A percentile compares a stretch with the other conserved stretches of the same genome.
These are phyloP conservation scores for Teinopalpus imperialis DNA, from an alignment of 2,888 invertebrate species.

Conservation along the genomic window DNA sequence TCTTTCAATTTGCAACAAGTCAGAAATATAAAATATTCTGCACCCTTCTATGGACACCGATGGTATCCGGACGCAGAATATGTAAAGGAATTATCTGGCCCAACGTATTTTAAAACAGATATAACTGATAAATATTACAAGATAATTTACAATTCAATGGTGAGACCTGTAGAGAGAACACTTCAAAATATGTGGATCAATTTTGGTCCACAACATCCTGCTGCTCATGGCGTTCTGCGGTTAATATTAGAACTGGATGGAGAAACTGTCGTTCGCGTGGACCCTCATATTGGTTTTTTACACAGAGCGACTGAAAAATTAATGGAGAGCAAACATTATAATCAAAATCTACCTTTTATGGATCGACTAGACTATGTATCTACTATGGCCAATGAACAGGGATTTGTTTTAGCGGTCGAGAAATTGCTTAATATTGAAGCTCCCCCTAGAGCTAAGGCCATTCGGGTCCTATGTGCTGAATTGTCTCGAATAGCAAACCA, in stretches of 20 bases:
- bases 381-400: constrained; percentile 91
- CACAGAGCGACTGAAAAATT: constrained; percentile 95
- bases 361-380: constrained; percentile 95
- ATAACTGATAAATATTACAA: constrained; percentile 56
- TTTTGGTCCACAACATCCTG: constrained; percentile 95
- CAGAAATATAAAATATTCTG: constrained; percentile 40
- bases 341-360: constrained; percentile 92
- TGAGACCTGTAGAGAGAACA: constrained; percentile 78
- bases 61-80: constrained; percentile 87
- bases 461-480: constrained; percentile 89
- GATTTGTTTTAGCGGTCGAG: constrained; percentile 90
- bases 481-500: constrained; percentile 91
- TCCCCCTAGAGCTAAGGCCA: constrained; percentile 90
- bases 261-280: constrained; percentile 89
- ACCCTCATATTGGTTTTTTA: constrained; percentile 93
- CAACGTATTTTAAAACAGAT: constrained; percentile 81
- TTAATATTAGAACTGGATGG: constrained; percentile 91
- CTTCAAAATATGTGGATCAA: constrained; percentile 87
- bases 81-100: constrained; percentile 75
- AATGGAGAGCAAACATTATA: constrained; percentile 94
- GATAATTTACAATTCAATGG: constrained; percentile 53
- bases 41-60: constrained; percentile 42
- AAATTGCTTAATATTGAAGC: constrained; percentile 89
- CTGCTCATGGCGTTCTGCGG: constrained; percentile 94
- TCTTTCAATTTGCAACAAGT: constrained; percentile 24